Percentiles rank a stretch among this genome's conserved stretches.
phyloP scores from a whole-genome alignment of 2,113 vertebrate species.

The Acrocephalus kingi region DNA sequence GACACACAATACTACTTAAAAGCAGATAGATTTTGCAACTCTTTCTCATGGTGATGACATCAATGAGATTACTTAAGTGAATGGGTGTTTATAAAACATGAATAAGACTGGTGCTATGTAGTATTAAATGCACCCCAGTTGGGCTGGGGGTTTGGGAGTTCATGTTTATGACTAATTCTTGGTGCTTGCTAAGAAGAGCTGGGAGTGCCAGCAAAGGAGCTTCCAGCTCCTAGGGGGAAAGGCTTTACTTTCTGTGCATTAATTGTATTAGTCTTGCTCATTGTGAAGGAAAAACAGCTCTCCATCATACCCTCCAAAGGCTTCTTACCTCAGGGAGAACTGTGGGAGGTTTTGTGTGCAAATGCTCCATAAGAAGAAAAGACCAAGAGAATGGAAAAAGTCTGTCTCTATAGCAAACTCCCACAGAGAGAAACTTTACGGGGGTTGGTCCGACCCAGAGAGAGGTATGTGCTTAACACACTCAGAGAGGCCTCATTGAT shows the following conservation, averaged over 20 bases:
- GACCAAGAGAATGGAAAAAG: neutral
- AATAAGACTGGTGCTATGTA: constrained; percentile 27
- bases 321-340: constrained; percentile 29
- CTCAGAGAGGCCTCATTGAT: neutral
- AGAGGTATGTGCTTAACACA: constrained; percentile 1
- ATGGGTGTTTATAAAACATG: constrained; percentile 8
- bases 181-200: neutral
- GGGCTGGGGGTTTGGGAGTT: constrained; percentile 15
- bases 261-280: neutral
- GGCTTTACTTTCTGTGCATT: neutral
- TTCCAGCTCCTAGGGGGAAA: neutral
- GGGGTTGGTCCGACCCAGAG: neutral
- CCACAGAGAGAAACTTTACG: neutral
- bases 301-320: neutral
- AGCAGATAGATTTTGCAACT: constrained; percentile 28
- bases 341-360: constrained; percentile 29
- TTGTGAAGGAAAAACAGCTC: constrained; percentile 21
- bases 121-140: constrained; percentile 12
- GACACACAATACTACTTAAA: neutral
- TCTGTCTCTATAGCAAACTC: neutral
- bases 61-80: constrained; percentile 29
- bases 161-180: constrained; percentile 27
- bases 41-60: constrained; percentile 23
- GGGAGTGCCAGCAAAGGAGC: constrained; percentile 26
- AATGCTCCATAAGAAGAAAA: constrained; percentile 7